These are phyloP conservation scores for Sebastes cheni DNA, from an alignment of 2,797 vertebrate genomes.

Conservation along the genomic window DNA sequence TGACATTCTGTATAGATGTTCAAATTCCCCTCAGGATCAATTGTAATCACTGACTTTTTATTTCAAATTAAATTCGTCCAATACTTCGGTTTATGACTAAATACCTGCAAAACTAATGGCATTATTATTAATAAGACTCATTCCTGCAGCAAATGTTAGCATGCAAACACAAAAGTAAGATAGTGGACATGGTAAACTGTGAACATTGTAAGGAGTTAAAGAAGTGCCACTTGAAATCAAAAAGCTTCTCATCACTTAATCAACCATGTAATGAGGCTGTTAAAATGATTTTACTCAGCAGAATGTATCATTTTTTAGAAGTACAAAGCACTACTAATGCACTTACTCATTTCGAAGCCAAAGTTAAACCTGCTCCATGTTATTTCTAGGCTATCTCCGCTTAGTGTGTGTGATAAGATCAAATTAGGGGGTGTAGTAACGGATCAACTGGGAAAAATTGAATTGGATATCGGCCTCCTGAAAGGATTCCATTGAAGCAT, in stretches of 20 bases:
- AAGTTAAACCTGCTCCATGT: slow-evolving; percentile 34
- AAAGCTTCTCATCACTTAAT: slow-evolving; percentile 18
- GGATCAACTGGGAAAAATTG: slow-evolving; percentile 59
- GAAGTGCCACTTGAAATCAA: slow-evolving; percentile 3
- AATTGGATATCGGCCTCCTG: slow-evolving; percentile 37
- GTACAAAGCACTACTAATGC: slow-evolving; percentile 38
- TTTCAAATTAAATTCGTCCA: neutral
- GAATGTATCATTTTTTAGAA: slow-evolving; percentile 15
- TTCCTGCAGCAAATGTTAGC: neutral
- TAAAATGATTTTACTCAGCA: neutral
- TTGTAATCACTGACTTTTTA: neutral
- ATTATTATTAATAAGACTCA: neutral
- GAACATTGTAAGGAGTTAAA: neutral
- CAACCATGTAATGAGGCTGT: slow-evolving; percentile 34
- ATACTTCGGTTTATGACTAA: neutral
- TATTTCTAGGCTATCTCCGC: slow-evolving; percentile 37
- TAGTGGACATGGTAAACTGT: neutral
- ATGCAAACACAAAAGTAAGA: neutral
- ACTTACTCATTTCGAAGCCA: slow-evolving; percentile 42
- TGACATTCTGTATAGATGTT: neutral
- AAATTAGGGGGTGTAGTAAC: slow-evolving; percentile 53
- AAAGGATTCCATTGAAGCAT: slow-evolving; percentile 49
- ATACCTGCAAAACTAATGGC: neutral
- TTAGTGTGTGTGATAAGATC: slow-evolving; percentile 64
- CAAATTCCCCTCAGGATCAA: neutral